Conservation (phyloP, 1,140 invertebrate genomes). For the Stenopsyche tienmushanensis region DNA sequence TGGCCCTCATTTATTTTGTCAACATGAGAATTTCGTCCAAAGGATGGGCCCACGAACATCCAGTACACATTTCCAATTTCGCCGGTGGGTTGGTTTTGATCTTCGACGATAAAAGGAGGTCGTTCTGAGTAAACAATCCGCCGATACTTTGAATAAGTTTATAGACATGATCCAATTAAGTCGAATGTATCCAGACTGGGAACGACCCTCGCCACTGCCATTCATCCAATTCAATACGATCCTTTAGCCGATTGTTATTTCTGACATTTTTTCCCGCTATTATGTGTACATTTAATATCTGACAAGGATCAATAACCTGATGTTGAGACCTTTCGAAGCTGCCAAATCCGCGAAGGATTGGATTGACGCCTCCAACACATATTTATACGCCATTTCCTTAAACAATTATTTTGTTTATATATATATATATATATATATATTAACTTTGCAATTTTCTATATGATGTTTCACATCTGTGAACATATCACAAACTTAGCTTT, state of each 20-base stretch:
- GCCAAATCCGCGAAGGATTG: no score
- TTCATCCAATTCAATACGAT: background rate
- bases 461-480: no score
- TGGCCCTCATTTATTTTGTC: conserved; percentile 13
- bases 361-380: no score
- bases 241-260: background rate
- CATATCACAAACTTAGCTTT: no score
- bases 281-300: no score
- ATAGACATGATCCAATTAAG: background rate
- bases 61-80: background rate
- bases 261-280: background rate
- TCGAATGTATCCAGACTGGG: background rate
- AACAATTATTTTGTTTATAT: no score
- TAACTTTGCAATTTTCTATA: no score
- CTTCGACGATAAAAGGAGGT: background rate
- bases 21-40: background rate
- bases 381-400: no score
- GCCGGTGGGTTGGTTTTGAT: background rate
- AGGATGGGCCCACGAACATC: no score
- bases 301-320: no score
- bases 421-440: no score
- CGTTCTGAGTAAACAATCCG: background rate
- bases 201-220: background rate
- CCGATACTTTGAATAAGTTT: background rate
- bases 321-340: no score